Percentiles rank a stretch among this genome's conserved stretches.
These are phyloP conservation scores for Pygmarrhopalites habei DNA, from an alignment of 1,140 invertebrate genomes.

Conservation along the genomic window DNA sequence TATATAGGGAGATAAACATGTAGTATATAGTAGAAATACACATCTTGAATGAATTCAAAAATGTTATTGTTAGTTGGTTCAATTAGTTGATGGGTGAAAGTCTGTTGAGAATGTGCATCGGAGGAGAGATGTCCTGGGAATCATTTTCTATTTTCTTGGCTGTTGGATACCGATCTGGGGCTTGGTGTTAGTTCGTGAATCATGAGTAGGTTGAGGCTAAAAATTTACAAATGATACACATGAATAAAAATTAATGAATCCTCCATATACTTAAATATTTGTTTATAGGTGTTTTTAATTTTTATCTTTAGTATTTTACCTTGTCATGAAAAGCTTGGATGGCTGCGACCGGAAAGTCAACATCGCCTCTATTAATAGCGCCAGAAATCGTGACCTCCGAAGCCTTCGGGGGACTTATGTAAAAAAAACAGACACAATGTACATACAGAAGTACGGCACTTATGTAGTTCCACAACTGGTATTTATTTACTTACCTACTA, in stretches of 20 bases:
- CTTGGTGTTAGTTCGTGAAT: conserved; percentile 52
- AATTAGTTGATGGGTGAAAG: no score
- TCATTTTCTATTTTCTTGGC: conserved; percentile 71
- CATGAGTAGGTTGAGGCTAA: conserved; percentile 58
- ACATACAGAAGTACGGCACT: neutral
- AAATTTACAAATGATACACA: no score
- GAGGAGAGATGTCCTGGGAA: no score
- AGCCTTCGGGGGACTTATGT: conserved; percentile 57
- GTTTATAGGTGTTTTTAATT: no score
- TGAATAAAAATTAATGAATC: no score
- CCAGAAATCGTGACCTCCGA: conserved; percentile 64
- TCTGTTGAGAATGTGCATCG: no score
- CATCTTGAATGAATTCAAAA: no score
- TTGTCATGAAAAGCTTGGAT: conserved; percentile 72
- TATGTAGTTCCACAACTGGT: conserved; percentile 10
- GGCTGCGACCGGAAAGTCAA: conserved; percentile 79
- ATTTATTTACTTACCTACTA: conserved; percentile 40
- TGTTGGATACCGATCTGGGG: conserved; percentile 57
- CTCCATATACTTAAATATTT: no score
- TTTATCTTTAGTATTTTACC: no score
- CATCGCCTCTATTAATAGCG: conserved; percentile 65
- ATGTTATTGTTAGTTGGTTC: no score
- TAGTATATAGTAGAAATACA: no score
- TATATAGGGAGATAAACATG: no score
- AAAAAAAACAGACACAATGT: conserved; percentile 16